Percentiles rank a stretch among this genome's conserved stretches.
Evolutionary conservation across 1,140 invertebrate species (phyloP).

Genomic region (Zaprionus kolodkinae): DNA sequence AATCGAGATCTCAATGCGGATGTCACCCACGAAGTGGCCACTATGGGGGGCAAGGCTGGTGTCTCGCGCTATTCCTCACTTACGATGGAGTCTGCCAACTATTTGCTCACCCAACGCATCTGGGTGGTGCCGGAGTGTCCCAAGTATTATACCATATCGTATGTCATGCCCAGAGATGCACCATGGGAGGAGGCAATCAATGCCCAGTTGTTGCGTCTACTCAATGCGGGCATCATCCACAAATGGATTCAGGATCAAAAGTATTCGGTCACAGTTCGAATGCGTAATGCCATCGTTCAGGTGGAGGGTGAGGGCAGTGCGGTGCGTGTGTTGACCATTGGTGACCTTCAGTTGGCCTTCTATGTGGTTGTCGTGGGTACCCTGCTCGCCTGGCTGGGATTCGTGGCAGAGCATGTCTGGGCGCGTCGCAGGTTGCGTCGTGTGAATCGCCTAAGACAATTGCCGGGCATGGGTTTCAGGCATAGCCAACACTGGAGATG

Average conservation of each 20-base stretch:
- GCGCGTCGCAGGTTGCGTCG: neutral
- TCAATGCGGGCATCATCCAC: conserved; percentile 63
- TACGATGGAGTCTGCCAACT: conserved; percentile 65
- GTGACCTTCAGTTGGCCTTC: conserved; percentile 75
- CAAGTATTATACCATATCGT: conserved; percentile 81
- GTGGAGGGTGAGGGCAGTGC: conserved; percentile 32
- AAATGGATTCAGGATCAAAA: conserved; percentile 76
- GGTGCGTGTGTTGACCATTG: conserved; percentile 64
- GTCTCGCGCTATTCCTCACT: conserved; percentile 68
- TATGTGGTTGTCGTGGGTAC: conserved; percentile 72
- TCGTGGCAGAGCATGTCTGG: conserved; percentile 52
- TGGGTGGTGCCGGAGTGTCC: conserved; percentile 82
- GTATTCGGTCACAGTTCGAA: conserved; percentile 38
- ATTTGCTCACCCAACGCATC: conserved; percentile 49
- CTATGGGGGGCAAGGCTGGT: conserved; percentile 62
- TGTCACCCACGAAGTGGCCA: conserved; percentile 65
- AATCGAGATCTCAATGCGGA: conserved; percentile 62
- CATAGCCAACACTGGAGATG: neutral
- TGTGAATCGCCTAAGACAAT: neutral
- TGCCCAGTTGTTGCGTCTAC: conserved; percentile 59
- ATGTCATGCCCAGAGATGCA: conserved; percentile 72
- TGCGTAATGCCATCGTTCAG: conserved; percentile 30
- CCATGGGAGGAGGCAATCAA: conserved; percentile 76
- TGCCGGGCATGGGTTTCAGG: neutral
- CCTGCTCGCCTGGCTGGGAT: conserved; percentile 44